Conservation (phyloP, 2,888 invertebrate genomes). For the Ennomos quercinarius region DNA sequence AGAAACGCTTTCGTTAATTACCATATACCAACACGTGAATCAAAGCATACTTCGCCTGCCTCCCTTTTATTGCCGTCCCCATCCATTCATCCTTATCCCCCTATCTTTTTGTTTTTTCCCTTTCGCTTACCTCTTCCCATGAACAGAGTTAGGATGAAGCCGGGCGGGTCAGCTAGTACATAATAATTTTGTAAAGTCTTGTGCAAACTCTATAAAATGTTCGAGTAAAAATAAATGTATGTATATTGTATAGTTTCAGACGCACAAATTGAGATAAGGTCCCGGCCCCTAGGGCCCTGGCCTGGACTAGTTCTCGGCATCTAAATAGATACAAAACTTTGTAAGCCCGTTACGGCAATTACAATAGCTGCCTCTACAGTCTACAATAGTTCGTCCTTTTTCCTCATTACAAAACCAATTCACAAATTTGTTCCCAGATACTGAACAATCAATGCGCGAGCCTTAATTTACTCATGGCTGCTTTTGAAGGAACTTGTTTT, state of each 20-base stretch:
- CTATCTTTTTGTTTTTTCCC: no score
- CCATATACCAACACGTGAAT: no score
- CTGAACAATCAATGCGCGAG: constrained; percentile 17
- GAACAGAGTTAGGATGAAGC: no score
- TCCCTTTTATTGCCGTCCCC: no score
- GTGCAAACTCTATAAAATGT: no score
- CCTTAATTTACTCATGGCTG: constrained; percentile 10
- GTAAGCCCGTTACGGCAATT: constrained; percentile 14
- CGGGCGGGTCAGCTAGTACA: no score
- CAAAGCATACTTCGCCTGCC: no score
- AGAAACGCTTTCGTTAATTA: no score
- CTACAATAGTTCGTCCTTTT: constrained; percentile 6
- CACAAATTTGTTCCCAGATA: constrained; percentile 12
- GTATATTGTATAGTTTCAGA: neutral
- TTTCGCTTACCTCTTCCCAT: no score
- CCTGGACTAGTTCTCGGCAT: neutral
- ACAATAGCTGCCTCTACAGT: neutral
- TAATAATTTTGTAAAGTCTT: no score
- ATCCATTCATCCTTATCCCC: no score
- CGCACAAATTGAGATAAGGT: neutral
- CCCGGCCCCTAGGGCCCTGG: neutral
- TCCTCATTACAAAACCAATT: constrained; percentile 7
- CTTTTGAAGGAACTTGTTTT: constrained; percentile 20
- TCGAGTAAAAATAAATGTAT: no score
- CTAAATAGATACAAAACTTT: constrained; percentile 1